phyloP scores from a whole-genome alignment of 2,797 vertebrate species.

The Ispidina picta region DNA sequence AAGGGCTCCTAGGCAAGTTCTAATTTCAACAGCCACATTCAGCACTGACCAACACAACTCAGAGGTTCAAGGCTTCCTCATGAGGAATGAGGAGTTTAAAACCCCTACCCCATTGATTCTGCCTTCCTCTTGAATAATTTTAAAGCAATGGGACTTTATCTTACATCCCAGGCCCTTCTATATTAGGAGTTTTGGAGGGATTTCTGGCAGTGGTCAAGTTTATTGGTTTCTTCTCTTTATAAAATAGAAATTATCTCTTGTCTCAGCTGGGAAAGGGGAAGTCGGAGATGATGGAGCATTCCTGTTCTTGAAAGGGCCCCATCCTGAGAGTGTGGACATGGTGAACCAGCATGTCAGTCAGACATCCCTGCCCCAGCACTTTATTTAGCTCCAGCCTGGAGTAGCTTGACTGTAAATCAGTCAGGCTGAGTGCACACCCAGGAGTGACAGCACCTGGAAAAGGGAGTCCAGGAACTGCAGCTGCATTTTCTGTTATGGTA shows the following conservation, averaged over 20 bases:
- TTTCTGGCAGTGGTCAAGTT: constrained; percentile 70
- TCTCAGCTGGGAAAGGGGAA: constrained; percentile 72
- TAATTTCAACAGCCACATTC: background rate
- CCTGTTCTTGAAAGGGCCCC: constrained; percentile 63
- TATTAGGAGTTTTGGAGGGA: constrained; percentile 55
- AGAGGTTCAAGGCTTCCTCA: background rate
- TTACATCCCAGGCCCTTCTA: constrained; percentile 52
- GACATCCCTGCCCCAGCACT: constrained; percentile 27
- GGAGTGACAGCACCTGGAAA: background rate
- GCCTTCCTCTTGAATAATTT: constrained; percentile 66
- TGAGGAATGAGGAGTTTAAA: background rate
- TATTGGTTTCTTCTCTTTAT: constrained; percentile 13
- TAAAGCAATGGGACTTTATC: constrained; percentile 75
- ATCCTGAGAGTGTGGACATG: constrained; percentile 64
- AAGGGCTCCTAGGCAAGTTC: background rate
- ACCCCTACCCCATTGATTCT: constrained; percentile 24
- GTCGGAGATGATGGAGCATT: constrained; percentile 57
- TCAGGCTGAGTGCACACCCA: background rate
- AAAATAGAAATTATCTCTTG: constrained; percentile 69
- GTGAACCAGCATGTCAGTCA: constrained; percentile 64
- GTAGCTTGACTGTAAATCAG: constrained; percentile 31
- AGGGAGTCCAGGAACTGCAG: background rate
- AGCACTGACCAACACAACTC: background rate
- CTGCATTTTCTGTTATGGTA: background rate
- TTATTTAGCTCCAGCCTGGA: background rate